phyloP scores from a whole-genome alignment of 2,113 vertebrate genomes.

The Corythaeola cristata region DNA sequence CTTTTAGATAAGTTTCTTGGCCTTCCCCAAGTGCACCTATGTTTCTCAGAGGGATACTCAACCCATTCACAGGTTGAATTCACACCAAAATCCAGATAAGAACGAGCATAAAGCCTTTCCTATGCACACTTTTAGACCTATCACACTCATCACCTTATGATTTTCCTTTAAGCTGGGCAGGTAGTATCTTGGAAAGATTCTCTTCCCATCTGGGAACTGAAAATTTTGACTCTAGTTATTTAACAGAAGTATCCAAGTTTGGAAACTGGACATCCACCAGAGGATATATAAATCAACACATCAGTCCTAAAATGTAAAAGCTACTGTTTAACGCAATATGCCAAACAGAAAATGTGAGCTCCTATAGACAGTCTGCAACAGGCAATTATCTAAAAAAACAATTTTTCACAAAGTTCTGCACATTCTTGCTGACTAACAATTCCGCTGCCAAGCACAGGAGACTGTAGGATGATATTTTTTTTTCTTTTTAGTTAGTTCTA shows the following conservation, averaged over 20 bases:
- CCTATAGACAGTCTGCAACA: conserved; percentile 61
- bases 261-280: conserved; percentile 24
- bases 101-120: background rate
- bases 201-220: background rate
- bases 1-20: background rate
- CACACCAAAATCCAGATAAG: background rate
- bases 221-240: background rate
- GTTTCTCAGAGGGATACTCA: background rate
- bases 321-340: conserved; percentile 26
- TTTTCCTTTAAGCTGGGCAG: background rate
- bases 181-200: background rate
- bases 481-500: conserved; percentile 18
- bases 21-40: background rate
- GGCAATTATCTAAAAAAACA: conserved; percentile 64
- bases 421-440: conserved; percentile 53
- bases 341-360: conserved; percentile 60
- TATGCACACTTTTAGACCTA: background rate
- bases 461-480: background rate
- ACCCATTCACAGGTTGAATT: background rate
- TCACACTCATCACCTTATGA: background rate
- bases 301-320: conserved; percentile 10
- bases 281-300: conserved; percentile 41
- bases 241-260: background rate
- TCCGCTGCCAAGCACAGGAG: conserved; percentile 45
- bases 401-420: conserved; percentile 61